Evolutionary conservation across 2,888 invertebrate species (phyloP).

Genomic region (Watsonalla binaria): DNA sequence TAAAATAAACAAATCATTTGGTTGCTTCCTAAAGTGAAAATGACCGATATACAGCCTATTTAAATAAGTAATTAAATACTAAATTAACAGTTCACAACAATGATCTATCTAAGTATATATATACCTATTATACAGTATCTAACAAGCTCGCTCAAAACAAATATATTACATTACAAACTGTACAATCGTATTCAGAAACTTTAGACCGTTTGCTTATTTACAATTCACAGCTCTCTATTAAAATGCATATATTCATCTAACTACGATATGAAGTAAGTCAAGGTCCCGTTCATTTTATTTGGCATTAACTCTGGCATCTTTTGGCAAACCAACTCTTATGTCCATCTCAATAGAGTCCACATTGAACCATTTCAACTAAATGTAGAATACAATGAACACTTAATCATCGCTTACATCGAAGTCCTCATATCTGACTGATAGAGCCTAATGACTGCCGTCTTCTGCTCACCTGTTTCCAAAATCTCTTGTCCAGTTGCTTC

Average conservation of each 20-base stretch:
- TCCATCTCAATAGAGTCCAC: not conserved
- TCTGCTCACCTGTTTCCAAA: constrained; percentile 89
- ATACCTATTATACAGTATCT: constrained; percentile 19
- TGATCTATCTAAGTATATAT: too few species aligned
- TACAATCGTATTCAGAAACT: constrained; percentile 53
- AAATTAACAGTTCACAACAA: too few species aligned
- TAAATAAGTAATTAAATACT: too few species aligned
- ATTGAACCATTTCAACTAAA: constrained; percentile 18
- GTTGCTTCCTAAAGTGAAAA: too few species aligned
- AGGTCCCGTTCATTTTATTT: constrained; percentile 68
- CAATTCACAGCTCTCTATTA: constrained; percentile 25
- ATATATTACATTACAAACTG: constrained; percentile 20
- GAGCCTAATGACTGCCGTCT: constrained; percentile 80
- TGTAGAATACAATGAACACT: constrained; percentile 38
- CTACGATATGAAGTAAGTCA: constrained; percentile 71
- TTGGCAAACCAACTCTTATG: constrained; percentile 39
- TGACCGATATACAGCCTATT: too few species aligned
- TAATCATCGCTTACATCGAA: constrained; percentile 19
- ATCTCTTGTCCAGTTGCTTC: constrained; percentile 86
- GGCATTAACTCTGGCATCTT: constrained; percentile 54
- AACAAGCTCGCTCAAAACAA: constrained; percentile 45
- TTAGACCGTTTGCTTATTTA: constrained; percentile 44
- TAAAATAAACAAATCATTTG: too few species aligned
- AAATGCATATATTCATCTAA: constrained; percentile 28
- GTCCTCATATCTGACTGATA: constrained; percentile 62